Conservation (phyloP, 2,888 invertebrate genomes). For the Pandemis corylana region DNA sequence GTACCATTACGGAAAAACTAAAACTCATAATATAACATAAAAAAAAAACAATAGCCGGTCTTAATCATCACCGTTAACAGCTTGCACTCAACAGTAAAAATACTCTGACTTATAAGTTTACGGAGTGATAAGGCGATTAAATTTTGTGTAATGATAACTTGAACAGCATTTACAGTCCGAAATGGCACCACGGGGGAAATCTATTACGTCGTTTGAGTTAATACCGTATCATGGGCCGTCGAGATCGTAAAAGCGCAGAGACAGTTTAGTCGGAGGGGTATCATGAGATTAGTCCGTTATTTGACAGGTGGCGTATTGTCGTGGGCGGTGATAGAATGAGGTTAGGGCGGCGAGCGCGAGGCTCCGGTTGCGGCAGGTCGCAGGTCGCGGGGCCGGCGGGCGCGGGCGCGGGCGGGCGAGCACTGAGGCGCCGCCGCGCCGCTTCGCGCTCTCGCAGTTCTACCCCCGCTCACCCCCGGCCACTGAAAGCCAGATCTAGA, state of each 20-base stretch:
- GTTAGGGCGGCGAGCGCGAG: constrained; percentile 68
- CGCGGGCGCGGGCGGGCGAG: constrained; percentile 81
- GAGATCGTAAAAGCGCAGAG: constrained; percentile 19
- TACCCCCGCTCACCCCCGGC: constrained; percentile 48
- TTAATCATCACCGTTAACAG: neutral
- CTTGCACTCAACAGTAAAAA: constrained; percentile 6
- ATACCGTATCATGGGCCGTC: constrained; percentile 31
- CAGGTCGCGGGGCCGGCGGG: constrained; percentile 71
- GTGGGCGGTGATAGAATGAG: constrained; percentile 68
- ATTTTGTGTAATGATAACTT: constrained; percentile 10
- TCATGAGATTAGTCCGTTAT: constrained; percentile 47
- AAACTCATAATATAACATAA: neutral
- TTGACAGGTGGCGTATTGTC: constrained; percentile 65
- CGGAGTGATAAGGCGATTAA: constrained; percentile 2
- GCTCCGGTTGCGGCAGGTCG: constrained; percentile 71
- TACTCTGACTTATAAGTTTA: neutral
- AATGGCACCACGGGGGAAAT: constrained; percentile 14
- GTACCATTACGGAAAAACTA: neutral
- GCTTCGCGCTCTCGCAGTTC: constrained; percentile 58
- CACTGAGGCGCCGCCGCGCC: constrained; percentile 80
- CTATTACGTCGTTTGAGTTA: constrained; percentile 32
- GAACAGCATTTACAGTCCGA: constrained; percentile 11
- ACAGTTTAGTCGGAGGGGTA: constrained; percentile 10
- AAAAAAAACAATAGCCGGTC: neutral
- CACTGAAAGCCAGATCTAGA: constrained; percentile 58